These are phyloP conservation scores for Laterallus jamaicensis DNA, from an alignment of 2,113 vertebrate genomes.

Conservation along the genomic window DNA sequence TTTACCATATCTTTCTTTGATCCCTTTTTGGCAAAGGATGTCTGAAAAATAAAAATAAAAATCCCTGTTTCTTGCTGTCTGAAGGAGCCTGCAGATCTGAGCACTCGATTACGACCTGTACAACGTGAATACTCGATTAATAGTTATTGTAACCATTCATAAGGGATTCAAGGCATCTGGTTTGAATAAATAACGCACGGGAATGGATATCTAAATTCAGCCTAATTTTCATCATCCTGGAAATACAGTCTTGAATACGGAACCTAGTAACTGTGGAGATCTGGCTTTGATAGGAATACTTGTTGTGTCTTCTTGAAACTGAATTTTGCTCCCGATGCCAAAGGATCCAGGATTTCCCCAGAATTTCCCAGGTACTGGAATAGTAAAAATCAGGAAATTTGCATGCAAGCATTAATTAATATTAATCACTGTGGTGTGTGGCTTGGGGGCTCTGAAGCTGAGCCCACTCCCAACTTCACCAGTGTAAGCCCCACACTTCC, in stretches of 20 bases:
- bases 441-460: neutral
- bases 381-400: neutral
- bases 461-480: neutral
- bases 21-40: neutral
- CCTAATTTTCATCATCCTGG: neutral
- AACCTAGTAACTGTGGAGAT: neutral
- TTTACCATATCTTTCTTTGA: neutral
- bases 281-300: neutral
- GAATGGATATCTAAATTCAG: neutral
- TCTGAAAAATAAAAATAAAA: neutral
- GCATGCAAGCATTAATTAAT: neutral
- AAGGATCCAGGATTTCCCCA: neutral
- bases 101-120: neutral
- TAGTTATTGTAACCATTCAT: constrained; percentile 11
- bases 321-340: neutral
- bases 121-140: neutral
- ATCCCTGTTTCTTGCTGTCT: neutral
- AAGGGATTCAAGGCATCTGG: constrained; percentile 24
- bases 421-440: neutral
- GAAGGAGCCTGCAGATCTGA: neutral
- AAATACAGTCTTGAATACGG: neutral
- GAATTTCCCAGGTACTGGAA: neutral
- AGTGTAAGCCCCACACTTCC: neutral
- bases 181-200: constrained; percentile 2
- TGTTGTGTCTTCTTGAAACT: neutral